Percentiles rank a stretch among this genome's conserved stretches.
phyloP scores from a whole-genome alignment of 2,113 vertebrate species.

The Caloenas nicobarica region DNA sequence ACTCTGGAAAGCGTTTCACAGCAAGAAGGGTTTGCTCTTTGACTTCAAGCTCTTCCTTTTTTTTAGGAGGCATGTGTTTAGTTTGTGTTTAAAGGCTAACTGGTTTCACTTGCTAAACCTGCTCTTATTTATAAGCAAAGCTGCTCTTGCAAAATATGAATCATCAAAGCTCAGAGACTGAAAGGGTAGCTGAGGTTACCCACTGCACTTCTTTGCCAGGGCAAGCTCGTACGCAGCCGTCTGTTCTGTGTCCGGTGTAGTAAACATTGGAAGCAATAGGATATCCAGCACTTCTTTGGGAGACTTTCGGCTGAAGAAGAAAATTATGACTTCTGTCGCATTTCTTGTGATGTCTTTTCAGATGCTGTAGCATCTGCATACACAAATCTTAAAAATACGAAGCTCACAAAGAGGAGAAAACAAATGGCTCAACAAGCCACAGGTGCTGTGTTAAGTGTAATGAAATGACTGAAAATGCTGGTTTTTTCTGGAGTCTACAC shows the following conservation, averaged over 20 bases:
- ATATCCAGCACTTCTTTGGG: neutral
- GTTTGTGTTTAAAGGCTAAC: neutral
- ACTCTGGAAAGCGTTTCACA: slow-evolving; percentile 20
- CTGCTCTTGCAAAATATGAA: slow-evolving; percentile 31
- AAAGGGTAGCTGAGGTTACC: slow-evolving; percentile 54
- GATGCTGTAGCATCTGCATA: neutral
- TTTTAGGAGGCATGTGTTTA: neutral
- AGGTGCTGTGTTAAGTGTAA: neutral
- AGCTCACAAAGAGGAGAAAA: neutral
- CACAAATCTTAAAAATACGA: neutral
- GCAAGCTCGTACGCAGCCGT: neutral
- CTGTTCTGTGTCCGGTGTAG: neutral
- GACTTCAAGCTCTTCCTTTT: slow-evolving; percentile 26
- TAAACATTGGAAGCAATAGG: slow-evolving; percentile 6
- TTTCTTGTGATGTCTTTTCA: neutral
- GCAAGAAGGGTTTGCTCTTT: slow-evolving; percentile 21
- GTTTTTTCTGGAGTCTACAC: neutral
- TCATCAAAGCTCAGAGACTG: slow-evolving; percentile 33
- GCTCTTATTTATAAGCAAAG: slow-evolving; percentile 53
- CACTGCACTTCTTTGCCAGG: neutral
- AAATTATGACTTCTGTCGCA: neutral
- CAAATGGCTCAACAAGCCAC: neutral
- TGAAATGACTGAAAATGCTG: neutral
- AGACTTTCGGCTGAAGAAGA: neutral
- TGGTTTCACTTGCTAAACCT: slow-evolving; percentile 54